These are phyloP conservation scores for Colistium nudipinnis DNA, from an alignment of 2,113 vertebrate genomes.

Conservation along the genomic window DNA sequence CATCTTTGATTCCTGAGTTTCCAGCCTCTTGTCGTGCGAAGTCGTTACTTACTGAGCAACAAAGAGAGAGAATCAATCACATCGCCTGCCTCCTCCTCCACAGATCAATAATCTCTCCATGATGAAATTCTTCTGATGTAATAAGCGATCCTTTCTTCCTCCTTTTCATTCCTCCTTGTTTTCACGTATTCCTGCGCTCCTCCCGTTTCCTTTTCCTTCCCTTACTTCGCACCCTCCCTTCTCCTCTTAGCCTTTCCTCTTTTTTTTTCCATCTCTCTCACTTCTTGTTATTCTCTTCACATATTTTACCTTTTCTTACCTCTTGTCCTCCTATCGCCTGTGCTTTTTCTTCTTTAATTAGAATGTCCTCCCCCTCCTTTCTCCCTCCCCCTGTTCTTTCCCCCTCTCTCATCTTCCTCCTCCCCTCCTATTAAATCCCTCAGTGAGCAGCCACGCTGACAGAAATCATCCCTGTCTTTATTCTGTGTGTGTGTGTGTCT, in stretches of 20 bases:
- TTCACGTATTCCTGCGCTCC: neutral
- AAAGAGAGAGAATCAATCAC: too few species aligned
- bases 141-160: neutral
- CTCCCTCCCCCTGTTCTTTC: neutral
- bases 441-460: slow-evolving; percentile 49
- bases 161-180: neutral
- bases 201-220: neutral
- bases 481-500: slow-evolving; percentile 17
- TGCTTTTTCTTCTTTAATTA: too few species aligned
- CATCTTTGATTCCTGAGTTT: too few species aligned
- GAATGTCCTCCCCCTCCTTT: neutral
- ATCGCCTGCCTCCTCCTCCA: too few species aligned
- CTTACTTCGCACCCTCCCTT: neutral
- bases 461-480: slow-evolving; percentile 67
- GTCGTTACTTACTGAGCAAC: too few species aligned
- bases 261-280: neutral
- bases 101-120: too few species aligned
- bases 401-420: neutral
- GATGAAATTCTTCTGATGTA: too few species aligned
- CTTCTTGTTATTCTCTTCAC: neutral
- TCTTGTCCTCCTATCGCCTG: neutral
- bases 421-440: slow-evolving; percentile 55
- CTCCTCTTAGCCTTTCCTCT: neutral
- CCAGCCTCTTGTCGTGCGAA: too few species aligned
- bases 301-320: too few species aligned